Percentiles rank a stretch among this genome's conserved stretches.
Conservation (phyloP, 2,888 invertebrate species). For the Lingula anatina region DNA sequence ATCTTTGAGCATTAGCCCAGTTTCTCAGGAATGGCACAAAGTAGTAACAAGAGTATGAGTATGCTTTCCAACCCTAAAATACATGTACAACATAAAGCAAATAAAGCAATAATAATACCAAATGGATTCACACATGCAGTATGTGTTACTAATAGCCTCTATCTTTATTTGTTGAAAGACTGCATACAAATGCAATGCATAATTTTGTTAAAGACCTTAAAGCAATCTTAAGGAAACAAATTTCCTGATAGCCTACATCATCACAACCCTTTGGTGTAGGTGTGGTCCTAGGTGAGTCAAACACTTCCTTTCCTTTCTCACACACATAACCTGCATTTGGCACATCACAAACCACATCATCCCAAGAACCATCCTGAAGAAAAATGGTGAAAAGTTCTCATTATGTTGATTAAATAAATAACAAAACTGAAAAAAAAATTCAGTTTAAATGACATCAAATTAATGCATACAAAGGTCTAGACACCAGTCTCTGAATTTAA, state of each 20-base stretch:
- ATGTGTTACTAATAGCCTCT: too few relatives aligned
- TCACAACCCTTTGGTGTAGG: constrained; percentile 15
- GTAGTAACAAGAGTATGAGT: constrained; percentile 24
- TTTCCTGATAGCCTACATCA: too few relatives aligned
- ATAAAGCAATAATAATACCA: neutral
- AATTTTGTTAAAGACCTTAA: too few relatives aligned
- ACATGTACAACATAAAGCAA: neutral
- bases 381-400: too few relatives aligned
- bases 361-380: constrained; percentile 29
- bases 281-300: constrained; percentile 16
- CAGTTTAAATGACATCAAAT: neutral
- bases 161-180: too few relatives aligned
- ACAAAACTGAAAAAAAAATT: too few relatives aligned
- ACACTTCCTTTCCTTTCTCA: constrained; percentile 20
- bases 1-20: constrained; percentile 16
- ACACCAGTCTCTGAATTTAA: too few relatives aligned
- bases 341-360: constrained; percentile 26
- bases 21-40: constrained; percentile 15
- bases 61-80: constrained; percentile 22
- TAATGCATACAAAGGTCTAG: too few relatives aligned
- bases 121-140: neutral
- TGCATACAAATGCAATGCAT: too few relatives aligned
- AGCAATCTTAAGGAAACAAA: too few relatives aligned
- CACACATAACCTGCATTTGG: constrained; percentile 23
- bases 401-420: too few relatives aligned